A percentile compares a stretch with the other conserved stretches of the same genome.
These are phyloP conservation scores for Drosophila ezoana DNA, from an alignment of 2,888 invertebrate genomes.

Conservation along the genomic window DNA sequence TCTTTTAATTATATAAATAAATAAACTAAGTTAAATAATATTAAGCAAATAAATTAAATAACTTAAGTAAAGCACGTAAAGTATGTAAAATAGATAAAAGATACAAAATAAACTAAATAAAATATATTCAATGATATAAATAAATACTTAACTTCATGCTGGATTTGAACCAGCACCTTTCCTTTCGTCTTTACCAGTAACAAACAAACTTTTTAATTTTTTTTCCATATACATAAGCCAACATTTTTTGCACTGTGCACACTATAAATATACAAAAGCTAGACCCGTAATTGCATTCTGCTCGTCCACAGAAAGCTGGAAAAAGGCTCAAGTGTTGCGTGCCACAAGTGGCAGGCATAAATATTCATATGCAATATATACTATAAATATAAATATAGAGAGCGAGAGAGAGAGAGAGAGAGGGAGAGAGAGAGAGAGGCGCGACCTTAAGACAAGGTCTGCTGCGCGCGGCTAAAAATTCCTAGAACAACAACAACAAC, in stretches of 20 bases:
- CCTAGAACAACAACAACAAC: conserved; percentile 39
- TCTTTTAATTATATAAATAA: no score
- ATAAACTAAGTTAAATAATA: no score
- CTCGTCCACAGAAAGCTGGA: no score
- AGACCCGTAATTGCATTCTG: not conserved
- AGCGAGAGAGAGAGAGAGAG: not conserved
- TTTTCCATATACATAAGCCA: not conserved
- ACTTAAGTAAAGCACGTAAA: no score
- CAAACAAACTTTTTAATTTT: no score
- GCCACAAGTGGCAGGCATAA: conserved; percentile 46
- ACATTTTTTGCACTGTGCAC: conserved; percentile 8
- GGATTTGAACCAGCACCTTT: no score
- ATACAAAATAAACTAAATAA: no score
- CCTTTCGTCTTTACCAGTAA: no score
- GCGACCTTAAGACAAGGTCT: conserved; percentile 65
- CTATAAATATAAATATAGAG: not conserved
- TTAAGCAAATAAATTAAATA: no score
- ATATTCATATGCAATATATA: conserved; percentile 43
- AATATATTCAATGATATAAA: no score
- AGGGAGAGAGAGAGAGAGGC: not conserved
- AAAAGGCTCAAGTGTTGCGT: conserved; percentile 36
- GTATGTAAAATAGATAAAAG: no score
- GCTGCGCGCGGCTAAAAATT: conserved; percentile 39
- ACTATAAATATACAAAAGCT: conserved; percentile 14
- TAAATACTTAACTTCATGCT: no score